These are phyloP conservation scores for Pteromalus puparum DNA, from an alignment of 1,140 invertebrate species.

Conservation along the genomic window DNA sequence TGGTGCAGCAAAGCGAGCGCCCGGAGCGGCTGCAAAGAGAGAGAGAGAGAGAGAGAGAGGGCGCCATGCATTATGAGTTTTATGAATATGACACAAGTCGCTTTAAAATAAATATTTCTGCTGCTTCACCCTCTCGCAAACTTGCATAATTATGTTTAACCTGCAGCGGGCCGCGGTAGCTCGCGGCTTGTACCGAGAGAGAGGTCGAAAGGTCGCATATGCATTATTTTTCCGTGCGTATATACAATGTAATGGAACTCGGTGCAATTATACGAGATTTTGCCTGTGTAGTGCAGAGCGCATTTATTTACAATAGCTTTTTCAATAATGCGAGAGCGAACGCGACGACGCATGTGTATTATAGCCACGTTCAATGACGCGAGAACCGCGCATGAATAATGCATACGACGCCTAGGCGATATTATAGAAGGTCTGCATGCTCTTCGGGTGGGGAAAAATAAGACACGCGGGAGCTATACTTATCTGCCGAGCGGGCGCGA, in stretches of 20 bases:
- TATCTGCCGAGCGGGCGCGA: background rate
- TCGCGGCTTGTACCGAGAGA: background rate
- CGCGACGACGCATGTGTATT: slow-evolving; percentile 5
- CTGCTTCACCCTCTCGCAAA: background rate
- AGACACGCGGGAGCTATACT: slow-evolving; percentile 10
- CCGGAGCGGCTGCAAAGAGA: background rate
- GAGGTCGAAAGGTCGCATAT: background rate
- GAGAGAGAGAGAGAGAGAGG: background rate
- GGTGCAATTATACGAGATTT: too few species aligned
- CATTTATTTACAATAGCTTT: background rate
- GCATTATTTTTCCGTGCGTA: background rate
- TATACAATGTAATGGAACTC: background rate
- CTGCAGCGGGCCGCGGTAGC: background rate
- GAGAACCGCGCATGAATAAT: slow-evolving; percentile 44
- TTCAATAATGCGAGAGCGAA: slow-evolving; percentile 32
- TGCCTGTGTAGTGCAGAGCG: too few species aligned
- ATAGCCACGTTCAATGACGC: slow-evolving; percentile 29
- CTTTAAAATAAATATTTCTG: slow-evolving; percentile 1
- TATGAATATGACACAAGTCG: slow-evolving; percentile 21
- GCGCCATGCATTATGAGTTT: slow-evolving; percentile 1
- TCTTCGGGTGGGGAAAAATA: slow-evolving; percentile 2
- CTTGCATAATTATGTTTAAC: slow-evolving; percentile 1
- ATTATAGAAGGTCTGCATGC: background rate
- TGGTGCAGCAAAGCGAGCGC: background rate
- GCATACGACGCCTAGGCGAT: background rate